Evolutionary conservation across 2,888 invertebrate genomes (phyloP), one percentile per base, ranked within the genome.

Genomic region (Diaperis boleti): DNA sequence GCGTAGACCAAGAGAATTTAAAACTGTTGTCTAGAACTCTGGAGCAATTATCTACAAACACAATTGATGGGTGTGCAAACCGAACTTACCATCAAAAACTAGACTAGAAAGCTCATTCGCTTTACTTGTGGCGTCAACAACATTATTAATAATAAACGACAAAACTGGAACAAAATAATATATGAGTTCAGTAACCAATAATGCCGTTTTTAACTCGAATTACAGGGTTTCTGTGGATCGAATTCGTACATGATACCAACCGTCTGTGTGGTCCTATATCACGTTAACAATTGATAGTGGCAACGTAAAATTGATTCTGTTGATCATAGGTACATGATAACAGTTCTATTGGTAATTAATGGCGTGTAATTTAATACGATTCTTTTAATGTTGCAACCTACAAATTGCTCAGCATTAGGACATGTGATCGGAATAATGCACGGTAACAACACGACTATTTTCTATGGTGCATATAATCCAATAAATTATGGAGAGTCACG

Each of bases 401-500:
- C 26, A 45, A 45, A 29, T 29, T 7, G 13, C 29, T 45, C 18
- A 42, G 18, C 20, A 20, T 20, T 33, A 33, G 13, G 4, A 33
- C n/a, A 10, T 17, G 41, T 20, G 41, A 20, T 17, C 41, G 18
- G 20, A 42, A 42, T 39, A 39, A 39, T 8, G 5, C 41, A 3
- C 4, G 20, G 41, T 42, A 42, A 42, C 20, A 42, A 42, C 20
- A 41, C 41, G 15, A 55, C 42, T 31, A 45, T 56, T 56, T 45
- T 44, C 56, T 45, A 6, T 20, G 22, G 45, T 56, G 45, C 45
- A 45, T 37, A 20, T 44, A 57, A 45, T 57, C 35, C 37, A 45
- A 57, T 57, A 57, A 57, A 47, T 57, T 57, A 57, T 57, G 52
- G 52, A 52, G 22, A 59, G 59, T 49, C 59, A 59, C 59, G 59